Percentiles rank a stretch among this genome's conserved stretches.
phyloP scores from a whole-genome alignment of 1,140 invertebrate genomes.

The Bemisia tabaci region DNA sequence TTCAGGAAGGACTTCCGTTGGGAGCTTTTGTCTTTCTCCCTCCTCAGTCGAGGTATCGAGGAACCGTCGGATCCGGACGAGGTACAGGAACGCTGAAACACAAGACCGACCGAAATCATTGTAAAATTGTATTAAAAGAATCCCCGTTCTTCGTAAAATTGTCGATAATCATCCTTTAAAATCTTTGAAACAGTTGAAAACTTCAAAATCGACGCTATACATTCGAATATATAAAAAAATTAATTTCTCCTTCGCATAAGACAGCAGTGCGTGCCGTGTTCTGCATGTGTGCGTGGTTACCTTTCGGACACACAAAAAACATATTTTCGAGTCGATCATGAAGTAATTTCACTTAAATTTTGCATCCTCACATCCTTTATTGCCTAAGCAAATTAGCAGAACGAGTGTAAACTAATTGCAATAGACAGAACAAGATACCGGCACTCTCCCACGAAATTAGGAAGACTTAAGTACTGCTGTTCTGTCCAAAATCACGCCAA shows the following conservation, averaged over 20 bases:
- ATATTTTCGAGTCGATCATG: too few relatives aligned
- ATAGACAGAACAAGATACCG: too few relatives aligned
- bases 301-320: too few relatives aligned
- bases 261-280: too few relatives aligned
- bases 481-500: too few relatives aligned
- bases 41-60: conserved; percentile 6
- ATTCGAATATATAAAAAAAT: not conserved
- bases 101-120: not conserved
- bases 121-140: not conserved
- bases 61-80: not conserved
- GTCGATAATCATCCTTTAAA: not conserved
- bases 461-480: too few relatives aligned
- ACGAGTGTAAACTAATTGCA: too few relatives aligned
- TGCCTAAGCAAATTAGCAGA: too few relatives aligned
- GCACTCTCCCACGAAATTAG: too few relatives aligned
- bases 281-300: too few relatives aligned
- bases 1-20: conserved; percentile 51
- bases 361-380: too few relatives aligned
- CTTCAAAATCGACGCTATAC: not conserved
- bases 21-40: conserved; percentile 45
- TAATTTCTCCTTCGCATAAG: not conserved
- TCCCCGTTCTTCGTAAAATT: not conserved
- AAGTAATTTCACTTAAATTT: too few relatives aligned
- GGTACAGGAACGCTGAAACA: conserved; percentile 12
- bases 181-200: not conserved